phyloP scores from a whole-genome alignment of 2,888 invertebrate species.

The Aromia moschata region DNA sequence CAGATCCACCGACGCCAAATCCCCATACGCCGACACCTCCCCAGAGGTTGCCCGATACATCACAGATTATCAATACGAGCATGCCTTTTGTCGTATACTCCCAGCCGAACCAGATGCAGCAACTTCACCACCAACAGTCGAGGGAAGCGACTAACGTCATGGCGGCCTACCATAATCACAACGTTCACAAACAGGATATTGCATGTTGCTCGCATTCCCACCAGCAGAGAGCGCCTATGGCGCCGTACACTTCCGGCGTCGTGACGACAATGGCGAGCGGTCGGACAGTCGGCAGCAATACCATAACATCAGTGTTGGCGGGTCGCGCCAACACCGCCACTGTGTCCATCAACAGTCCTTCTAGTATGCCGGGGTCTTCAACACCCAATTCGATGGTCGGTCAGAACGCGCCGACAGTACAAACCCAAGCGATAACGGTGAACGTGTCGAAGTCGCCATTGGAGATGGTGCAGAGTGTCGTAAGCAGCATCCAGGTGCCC shows the following conservation, averaged over 20 bases:
- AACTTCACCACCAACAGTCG: constrained; percentile 32
- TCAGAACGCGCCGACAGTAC: constrained; percentile 31
- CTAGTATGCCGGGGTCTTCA: constrained; percentile 59
- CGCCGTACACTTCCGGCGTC: constrained; percentile 55
- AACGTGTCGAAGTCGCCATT: constrained; percentile 71
- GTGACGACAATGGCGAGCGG: constrained; percentile 76
- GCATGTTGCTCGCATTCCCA: constrained; percentile 41
- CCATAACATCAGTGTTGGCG: constrained; percentile 82
- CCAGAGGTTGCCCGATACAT: constrained; percentile 35
- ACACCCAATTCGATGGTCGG: constrained; percentile 51
- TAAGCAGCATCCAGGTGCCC: constrained; percentile 73
- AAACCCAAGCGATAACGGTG: constrained; percentile 54
- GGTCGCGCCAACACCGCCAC: constrained; percentile 81
- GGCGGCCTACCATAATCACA: constrained; percentile 22
- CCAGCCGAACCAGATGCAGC: constrained; percentile 36
- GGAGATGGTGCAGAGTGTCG: constrained; percentile 82
- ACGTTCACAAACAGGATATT: constrained; percentile 38
- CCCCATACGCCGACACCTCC: constrained; percentile 56
- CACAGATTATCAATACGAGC: constrained; percentile 34
- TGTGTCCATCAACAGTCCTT: constrained; percentile 75
- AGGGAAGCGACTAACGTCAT: constrained; percentile 12
- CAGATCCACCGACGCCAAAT: constrained; percentile 65
- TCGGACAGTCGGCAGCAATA: constrained; percentile 80
- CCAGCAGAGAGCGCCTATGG: constrained; percentile 20
- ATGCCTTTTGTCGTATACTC: constrained; percentile 38